Percentiles rank a stretch among this genome's conserved stretches.
Conservation (phyloP, 2,113 vertebrate genomes). For the Anas platyrhynchos region DNA sequence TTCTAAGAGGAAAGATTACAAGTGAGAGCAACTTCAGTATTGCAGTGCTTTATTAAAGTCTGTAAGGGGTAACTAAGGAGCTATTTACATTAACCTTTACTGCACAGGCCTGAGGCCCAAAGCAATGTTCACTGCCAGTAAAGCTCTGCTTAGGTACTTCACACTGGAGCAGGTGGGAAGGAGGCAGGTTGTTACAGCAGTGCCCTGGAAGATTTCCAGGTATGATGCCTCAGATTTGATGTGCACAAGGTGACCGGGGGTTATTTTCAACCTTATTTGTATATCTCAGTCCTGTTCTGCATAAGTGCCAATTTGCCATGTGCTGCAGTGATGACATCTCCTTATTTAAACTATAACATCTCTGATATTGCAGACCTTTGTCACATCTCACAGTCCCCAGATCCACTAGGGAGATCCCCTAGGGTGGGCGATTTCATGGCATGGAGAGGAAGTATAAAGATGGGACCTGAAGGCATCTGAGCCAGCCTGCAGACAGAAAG, state of each 20-base stretch:
- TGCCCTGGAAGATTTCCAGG: background rate
- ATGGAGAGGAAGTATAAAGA: background rate
- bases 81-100: background rate
- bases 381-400: background rate
- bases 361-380: background rate
- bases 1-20: background rate
- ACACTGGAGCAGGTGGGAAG: background rate
- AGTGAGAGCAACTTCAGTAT: slow-evolving; percentile 10
- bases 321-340: background rate
- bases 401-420: background rate
- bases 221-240: background rate
- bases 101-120: background rate
- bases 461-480: background rate
- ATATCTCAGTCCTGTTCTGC: background rate
- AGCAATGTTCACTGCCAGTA: background rate
- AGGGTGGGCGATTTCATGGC: background rate
- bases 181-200: background rate
- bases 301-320: rapidly evolving
- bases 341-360: background rate
- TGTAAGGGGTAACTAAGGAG: slow-evolving; percentile 24
- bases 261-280: background rate
- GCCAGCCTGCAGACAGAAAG: background rate
- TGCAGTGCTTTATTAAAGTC: background rate
- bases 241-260: background rate
- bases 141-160: background rate